Conservation (phyloP, 2,113 vertebrate genomes). For the Accipiter virgatus region DNA sequence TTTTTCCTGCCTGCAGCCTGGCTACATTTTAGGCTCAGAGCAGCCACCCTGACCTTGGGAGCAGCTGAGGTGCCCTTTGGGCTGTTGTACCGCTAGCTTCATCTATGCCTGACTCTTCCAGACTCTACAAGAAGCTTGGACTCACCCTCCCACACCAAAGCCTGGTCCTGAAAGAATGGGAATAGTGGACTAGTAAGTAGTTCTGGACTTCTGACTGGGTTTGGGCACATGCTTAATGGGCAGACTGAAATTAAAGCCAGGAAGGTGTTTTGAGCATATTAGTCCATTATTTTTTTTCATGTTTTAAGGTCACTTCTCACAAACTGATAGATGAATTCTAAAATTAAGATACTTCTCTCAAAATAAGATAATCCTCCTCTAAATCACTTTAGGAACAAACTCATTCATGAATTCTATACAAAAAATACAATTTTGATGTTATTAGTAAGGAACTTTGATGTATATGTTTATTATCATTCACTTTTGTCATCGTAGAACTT, state of each 20-base stretch:
- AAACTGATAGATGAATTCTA: neutral
- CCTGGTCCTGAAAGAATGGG: neutral
- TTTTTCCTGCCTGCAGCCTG: neutral
- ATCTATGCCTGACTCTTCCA: neutral
- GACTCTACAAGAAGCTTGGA: neutral
- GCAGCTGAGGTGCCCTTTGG: neutral
- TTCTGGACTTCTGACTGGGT: neutral
- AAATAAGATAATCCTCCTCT: neutral
- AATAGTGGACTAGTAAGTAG: neutral
- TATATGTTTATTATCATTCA: neutral
- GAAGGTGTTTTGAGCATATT: neutral
- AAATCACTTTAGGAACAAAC: neutral
- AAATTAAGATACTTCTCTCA: neutral
- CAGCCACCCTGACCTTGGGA: neutral
- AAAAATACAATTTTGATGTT: neutral
- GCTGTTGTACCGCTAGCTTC: neutral
- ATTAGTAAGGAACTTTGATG: neutral
- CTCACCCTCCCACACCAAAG: neutral
- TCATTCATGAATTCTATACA: neutral
- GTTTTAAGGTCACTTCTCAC: neutral
- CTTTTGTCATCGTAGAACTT: neutral
- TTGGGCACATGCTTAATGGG: neutral
- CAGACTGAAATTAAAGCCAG: neutral
- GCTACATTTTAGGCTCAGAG: neutral
- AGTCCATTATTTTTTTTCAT: too few relatives aligned